A percentile compares a stretch with the other conserved stretches of the same genome.
phyloP scores from a whole-genome alignment of 2,797 vertebrate species.

The Typhlichthys subterraneus region DNA sequence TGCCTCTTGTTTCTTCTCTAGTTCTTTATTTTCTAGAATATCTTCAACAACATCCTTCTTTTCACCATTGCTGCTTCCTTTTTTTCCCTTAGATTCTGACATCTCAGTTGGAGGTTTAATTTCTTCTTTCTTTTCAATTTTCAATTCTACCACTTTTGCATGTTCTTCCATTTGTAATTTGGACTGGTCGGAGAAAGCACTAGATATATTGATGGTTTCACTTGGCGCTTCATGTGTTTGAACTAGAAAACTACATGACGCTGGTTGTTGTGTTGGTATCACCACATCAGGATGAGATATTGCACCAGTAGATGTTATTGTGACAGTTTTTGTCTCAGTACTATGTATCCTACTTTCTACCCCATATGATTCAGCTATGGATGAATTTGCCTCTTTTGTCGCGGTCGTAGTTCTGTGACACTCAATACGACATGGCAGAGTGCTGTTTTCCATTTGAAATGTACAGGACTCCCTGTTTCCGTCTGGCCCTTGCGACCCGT shows the following conservation, averaged over 20 bases:
- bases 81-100: slow-evolving; percentile 21
- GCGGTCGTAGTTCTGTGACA: slow-evolving; percentile 64
- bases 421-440: slow-evolving; percentile 72
- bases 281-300: slow-evolving; percentile 54
- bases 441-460: slow-evolving; percentile 67
- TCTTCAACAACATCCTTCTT: slow-evolving; percentile 31
- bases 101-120: slow-evolving; percentile 5
- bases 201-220: slow-evolving; percentile 49
- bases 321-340: slow-evolving; percentile 41
- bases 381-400: slow-evolving; percentile 38
- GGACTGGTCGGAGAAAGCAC: slow-evolving; percentile 47
- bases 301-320: slow-evolving; percentile 35
- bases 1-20: slow-evolving; percentile 40
- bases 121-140: slow-evolving; percentile 28
- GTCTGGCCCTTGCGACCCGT: slow-evolving; percentile 58
- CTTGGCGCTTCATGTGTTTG: slow-evolving; percentile 13
- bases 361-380: slow-evolving; percentile 36
- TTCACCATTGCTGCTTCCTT: slow-evolving; percentile 27
- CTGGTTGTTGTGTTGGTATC: slow-evolving; percentile 68
- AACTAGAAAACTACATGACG: slow-evolving; percentile 49
- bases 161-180: slow-evolving; percentile 48
- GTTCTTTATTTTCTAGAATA: slow-evolving; percentile 28
- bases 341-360: slow-evolving; percentile 25
- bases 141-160: slow-evolving; percentile 23
- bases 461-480: slow-evolving; percentile 63